Evolutionary conservation across 2,113 vertebrate species (phyloP), one percentile per base, ranked within the genome.

Genomic region (Lampris incognitus): DNA sequence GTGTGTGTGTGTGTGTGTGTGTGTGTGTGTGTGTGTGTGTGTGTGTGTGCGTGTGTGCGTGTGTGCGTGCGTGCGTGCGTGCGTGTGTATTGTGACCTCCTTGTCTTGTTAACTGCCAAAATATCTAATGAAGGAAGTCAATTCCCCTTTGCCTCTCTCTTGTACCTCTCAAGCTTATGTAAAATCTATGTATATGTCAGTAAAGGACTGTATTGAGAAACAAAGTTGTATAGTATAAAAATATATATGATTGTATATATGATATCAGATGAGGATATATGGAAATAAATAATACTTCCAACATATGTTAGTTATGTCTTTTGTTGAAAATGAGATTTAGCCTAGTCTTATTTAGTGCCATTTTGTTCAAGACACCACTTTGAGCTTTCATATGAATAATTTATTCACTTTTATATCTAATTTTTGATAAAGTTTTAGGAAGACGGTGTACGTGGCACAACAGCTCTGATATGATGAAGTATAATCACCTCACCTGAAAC

Each of bases 171-270:
- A 59, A 88, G 80, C 83, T 85, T 81, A 82, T 88, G 73, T 89
- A 87, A 76, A 51, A 91, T 91, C 79, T 88, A 80, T 94, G 89
- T 94, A 89, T 85, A 89, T 85, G 92, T 94, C 86, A 69, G 79
- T 82, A 87, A 89, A 90, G 92, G 86, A 92, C 86, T 92, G 89
- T 94, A 89, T 88, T 83, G 78, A 92, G 80, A 92, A 93, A 79
- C 74, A 78, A 86, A 79, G 76, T 79, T 94, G 91, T 93, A 94
- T 93, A 93, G 84, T 90, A 89, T 87, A 89, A 93, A 92, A 44
- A 89, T 89, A 90, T 83, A 91, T 83, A 91, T 83, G 90, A 83
- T 88, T 90, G 92, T 92, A 93, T 92, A 91, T 89, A 56, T 90
- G 91, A 85, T 81, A 90, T 85, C 72, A 89, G 79, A 92, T 82